Base-by-base conservation (phyloP, 2,113 vertebrate genomes). In the Hirundichthys speculiger region DNA sequence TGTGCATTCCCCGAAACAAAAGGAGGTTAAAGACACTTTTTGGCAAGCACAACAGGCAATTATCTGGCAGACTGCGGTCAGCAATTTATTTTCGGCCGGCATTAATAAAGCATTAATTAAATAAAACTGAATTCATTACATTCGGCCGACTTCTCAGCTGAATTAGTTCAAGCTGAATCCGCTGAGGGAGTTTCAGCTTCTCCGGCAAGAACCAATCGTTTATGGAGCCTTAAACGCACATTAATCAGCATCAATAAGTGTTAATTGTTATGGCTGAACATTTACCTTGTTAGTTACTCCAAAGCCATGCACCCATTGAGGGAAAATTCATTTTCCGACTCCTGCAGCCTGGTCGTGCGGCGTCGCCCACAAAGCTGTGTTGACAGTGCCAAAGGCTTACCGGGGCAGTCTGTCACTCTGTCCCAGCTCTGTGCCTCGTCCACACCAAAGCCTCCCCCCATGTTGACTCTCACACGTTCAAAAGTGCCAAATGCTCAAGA, bases 331-430 rank as follows among this genome's bases (percentile, higher is more conserved):
- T 88, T 88, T 82, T 67, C 71, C 46, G 53, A 77, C 82, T 75
- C 82, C 76, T 40, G 67, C 58, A 58, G 82, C 68, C 48, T 11
- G 12, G 43, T 80, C 79, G 48, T 30, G 79, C 16, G 13, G 83
- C 2, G 75, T 79, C 80, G 85, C 83, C 73, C 88, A 88, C 77
- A 83, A 82, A 83, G 86, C 86, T 66, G 41, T 69, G 82, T 61
- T 13, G 43, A 48, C 76, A 25, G 58, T 69, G 87, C 89, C 89
- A 86, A 77, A 67, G 73, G 85, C 89, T 77, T 71, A 79, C 79
- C 47, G 20, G 82, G 78, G 21, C 84, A 86, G 86, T 90, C 86
- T 90, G 89, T 89, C 87, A 62, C 84, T 80, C 57, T 46, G 78
- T 72, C 78, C 85, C 61, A 24, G 9, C 62, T 73, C 67, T 10